phyloP scores from a whole-genome alignment of 2,888 invertebrate species.

The Acanthosoma haemorrhoidale region DNA sequence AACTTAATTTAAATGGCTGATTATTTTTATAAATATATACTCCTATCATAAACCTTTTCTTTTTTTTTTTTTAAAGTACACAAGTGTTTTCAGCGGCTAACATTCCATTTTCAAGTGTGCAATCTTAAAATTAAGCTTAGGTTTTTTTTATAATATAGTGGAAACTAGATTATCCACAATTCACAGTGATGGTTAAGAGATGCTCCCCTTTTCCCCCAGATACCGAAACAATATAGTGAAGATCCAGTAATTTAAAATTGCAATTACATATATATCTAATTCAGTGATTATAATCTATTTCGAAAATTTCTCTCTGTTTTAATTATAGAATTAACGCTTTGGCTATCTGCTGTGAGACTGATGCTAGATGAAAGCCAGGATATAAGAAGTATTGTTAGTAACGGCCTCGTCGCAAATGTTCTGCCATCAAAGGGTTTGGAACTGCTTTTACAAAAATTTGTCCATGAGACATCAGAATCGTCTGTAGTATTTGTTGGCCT shows the following conservation, averaged over 20 bases:
- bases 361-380: conserved; percentile 29
- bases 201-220: too few species aligned
- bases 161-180: too few species aligned
- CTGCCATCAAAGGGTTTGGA: conserved; percentile 16
- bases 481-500: conserved; percentile 8
- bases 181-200: too few species aligned
- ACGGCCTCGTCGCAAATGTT: not conserved
- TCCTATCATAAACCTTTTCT: not conserved
- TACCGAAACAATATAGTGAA: too few species aligned
- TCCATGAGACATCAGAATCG: not conserved
- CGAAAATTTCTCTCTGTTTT: not conserved
- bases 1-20: not conserved
- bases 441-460: conserved; percentile 23
- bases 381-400: conserved; percentile 23
- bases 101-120: too few species aligned
- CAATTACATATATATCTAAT: not conserved
- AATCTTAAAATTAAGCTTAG: too few species aligned
- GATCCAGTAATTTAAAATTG: not conserved
- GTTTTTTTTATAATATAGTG: too few species aligned
- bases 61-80: not conserved
- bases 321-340: conserved; percentile 25
- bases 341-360: conserved; percentile 25
- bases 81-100: too few species aligned
- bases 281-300: not conserved
- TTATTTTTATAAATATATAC: not conserved